Evolutionary conservation across 2,113 vertebrate species (phyloP), one percentile per base, ranked within the genome.

Genomic region (Seriola quinqueradiata): DNA sequence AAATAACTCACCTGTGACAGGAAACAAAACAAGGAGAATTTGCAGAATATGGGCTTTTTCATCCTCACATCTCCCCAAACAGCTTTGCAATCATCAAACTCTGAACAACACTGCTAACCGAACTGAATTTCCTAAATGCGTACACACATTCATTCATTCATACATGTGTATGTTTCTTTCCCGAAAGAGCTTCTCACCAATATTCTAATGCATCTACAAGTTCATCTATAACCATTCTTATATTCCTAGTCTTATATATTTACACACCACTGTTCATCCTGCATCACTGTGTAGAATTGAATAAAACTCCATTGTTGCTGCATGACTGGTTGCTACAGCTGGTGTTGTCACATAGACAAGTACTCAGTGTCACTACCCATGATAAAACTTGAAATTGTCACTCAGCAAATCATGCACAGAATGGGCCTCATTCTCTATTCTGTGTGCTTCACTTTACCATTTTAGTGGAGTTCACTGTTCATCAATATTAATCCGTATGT

Each of bases 1-100:
- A 85, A 89, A 88, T 87, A 79, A 85, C 59, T 90, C 66, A 75
- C 76, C 82, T 81, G 82, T 68, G 84, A 83, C 73, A 78, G 73
- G 69, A 34, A 85, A 77, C 64, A 28, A 80, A 81, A 78, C 63
- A 36, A 8, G 9, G 17, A 64, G 32, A 12, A 23, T 67, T 68
- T 57, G 44, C 19, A 55, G 52, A 71, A 65, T 76, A 38, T 16
- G 42, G 21, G 1, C 42, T 40, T 64, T 81, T 82, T 40, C 40
- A 55, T 25, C 28, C 28, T 34, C 72, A 63, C 36, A n/a, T 70
- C n/a, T 70, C 34, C 50, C 32, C n/a, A 71, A 77, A 77, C 19
- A 58, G 63, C 64, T 44, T 58, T 52, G 57, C 34, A 67, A 69
- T 73, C 65, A 80, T 72, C 38, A 55, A 19, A 70, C 28, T 75